phyloP scores from a whole-genome alignment of 1,140 invertebrate species.

The Tetraneura akinire region DNA sequence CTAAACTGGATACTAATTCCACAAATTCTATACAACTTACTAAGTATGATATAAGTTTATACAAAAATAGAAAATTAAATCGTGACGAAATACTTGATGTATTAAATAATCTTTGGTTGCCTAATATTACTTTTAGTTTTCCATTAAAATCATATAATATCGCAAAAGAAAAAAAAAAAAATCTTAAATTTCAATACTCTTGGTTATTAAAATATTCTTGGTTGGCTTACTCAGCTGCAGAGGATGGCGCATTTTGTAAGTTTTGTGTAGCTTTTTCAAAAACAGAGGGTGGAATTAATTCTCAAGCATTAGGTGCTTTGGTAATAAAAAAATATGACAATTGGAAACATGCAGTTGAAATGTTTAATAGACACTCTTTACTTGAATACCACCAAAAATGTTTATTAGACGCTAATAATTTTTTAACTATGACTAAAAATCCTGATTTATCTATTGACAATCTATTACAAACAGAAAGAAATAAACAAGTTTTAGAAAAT shows the following conservation, averaged over 20 bases:
- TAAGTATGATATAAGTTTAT: no score
- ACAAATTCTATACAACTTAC: no score
- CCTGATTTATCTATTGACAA: neutral
- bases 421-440: neutral
- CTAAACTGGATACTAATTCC: no score
- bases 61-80: no score
- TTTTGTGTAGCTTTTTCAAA: conserved; percentile 10
- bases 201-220: conserved; percentile 5
- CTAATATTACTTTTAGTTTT: no score
- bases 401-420: conserved; percentile 2
- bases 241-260: conserved; percentile 20
- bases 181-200: neutral
- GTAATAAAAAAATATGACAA: conserved; percentile 5
- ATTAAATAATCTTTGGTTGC: no score
- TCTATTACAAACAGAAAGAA: neutral
- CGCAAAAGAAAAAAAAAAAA: no score
- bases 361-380: conserved; percentile 5
- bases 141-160: no score
- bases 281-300: neutral
- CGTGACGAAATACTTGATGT: no score
- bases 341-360: neutral
- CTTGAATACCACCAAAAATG: conserved; percentile 14
- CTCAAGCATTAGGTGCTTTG: neutral
- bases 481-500: neutral
- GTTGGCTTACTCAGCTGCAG: conserved; percentile 9